These are phyloP conservation scores for Psammodynastes pulverulentus DNA, from an alignment of 2,113 vertebrate genomes.

Conservation along the genomic window DNA sequence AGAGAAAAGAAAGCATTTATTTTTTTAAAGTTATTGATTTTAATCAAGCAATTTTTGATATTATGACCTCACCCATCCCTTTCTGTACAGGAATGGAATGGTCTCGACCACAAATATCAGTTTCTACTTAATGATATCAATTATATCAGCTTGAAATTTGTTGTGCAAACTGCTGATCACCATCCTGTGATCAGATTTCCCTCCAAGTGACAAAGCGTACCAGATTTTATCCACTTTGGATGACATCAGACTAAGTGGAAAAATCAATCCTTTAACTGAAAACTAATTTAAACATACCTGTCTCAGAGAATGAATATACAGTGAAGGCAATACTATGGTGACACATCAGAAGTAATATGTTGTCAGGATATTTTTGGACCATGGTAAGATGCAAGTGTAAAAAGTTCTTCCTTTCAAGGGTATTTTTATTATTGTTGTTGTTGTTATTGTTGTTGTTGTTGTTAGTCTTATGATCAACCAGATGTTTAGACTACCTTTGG, in stretches of 20 bases:
- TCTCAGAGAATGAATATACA: neutral
- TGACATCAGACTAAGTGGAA: neutral
- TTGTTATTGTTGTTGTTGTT: no score
- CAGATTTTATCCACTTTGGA: neutral
- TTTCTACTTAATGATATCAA: no score
- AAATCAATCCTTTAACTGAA: neutral
- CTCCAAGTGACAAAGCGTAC: neutral
- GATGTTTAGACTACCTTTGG: no score
- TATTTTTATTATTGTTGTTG: neutral
- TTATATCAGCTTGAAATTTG: neutral
- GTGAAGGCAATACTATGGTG: neutral
- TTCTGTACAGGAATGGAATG: neutral
- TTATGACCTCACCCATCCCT: neutral
- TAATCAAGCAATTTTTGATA: neutral
- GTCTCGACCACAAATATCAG: neutral
- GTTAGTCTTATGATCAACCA: no score
- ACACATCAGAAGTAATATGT: neutral
- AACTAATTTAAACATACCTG: neutral
- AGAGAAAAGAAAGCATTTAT: no score
- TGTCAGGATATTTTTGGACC: neutral
- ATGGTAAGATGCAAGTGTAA: neutral
- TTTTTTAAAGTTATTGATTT: neutral
- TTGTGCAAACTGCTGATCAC: neutral
- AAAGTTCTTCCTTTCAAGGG: neutral
- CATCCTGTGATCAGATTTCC: neutral